Evolutionary conservation across 92 coral and sea anemone species (phyloP).

Genomic region (Heliopora coerulea): DNA sequence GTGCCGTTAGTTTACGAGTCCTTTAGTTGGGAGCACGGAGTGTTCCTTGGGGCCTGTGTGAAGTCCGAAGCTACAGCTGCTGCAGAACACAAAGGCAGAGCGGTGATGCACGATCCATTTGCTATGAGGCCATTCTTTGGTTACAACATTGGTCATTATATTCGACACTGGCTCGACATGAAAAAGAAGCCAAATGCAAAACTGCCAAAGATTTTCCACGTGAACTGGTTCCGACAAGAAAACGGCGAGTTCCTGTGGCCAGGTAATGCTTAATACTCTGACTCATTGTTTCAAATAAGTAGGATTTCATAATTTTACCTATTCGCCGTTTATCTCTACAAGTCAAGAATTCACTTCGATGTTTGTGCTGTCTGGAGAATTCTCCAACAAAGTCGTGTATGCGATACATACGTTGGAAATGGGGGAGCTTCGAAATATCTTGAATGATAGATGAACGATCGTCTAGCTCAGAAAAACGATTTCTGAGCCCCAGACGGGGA

Average conservation of each 20-base stretch:
- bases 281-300: background rate
- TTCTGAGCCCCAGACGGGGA: too few relatives aligned
- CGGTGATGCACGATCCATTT: constrained; percentile 90
- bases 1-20: constrained; percentile 88
- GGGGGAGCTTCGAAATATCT: too few relatives aligned
- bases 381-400: too few relatives aligned
- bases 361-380: too few relatives aligned
- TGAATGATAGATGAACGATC: too few relatives aligned
- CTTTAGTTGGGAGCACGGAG: constrained; percentile 96
- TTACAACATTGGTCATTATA: constrained; percentile 79
- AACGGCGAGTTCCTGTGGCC: constrained; percentile 88
- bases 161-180: constrained; percentile 93
- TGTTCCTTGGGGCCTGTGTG: constrained; percentile 86
- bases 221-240: constrained; percentile 92
- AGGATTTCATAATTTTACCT: too few relatives aligned
- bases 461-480: too few relatives aligned
- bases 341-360: too few relatives aligned
- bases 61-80: constrained; percentile 96
- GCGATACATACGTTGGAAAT: too few relatives aligned
- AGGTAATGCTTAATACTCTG: constrained; percentile 56
- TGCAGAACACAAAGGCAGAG: constrained; percentile 85
- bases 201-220: constrained; percentile 88
- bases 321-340: too few relatives aligned
- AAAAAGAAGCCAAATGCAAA: constrained; percentile 55
- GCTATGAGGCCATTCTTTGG: constrained; percentile 99